A percentile compares a stretch with the other conserved stretches of the same genome.
Conservation (phyloP, 2,888 invertebrate genomes). For the Acleris laterana region DNA sequence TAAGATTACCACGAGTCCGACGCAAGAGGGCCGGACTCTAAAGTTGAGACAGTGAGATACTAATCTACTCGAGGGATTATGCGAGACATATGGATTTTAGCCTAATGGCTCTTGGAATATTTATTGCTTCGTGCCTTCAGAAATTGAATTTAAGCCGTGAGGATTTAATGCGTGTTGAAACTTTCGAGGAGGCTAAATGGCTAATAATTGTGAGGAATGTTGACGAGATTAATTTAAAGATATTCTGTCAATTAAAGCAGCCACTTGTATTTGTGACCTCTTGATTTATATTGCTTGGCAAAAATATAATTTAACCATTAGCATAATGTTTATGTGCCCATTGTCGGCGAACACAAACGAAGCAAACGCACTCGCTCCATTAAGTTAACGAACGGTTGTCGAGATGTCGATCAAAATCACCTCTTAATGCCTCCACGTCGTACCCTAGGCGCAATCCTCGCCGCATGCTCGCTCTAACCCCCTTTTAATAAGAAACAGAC, state of each 20-base stretch:
- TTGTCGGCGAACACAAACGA: slow-evolving; percentile 61
- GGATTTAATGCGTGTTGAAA: slow-evolving; percentile 1
- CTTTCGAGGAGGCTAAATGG: neutral
- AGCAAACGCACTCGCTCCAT: slow-evolving; percentile 71
- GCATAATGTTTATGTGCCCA: slow-evolving; percentile 51
- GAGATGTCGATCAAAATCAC: slow-evolving; percentile 81
- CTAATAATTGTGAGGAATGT: too few species aligned
- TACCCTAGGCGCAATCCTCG: slow-evolving; percentile 15
- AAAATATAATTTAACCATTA: slow-evolving; percentile 24
- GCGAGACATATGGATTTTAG: slow-evolving; percentile 74
- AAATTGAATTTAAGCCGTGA: slow-evolving; percentile 16
- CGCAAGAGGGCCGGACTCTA: slow-evolving; percentile 39
- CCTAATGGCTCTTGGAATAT: slow-evolving; percentile 72
- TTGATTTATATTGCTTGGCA: neutral
- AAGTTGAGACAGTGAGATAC: slow-evolving; percentile 58
- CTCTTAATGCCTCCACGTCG: slow-evolving; percentile 64
- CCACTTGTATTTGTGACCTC: neutral
- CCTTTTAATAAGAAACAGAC: slow-evolving; percentile 12
- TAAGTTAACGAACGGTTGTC: slow-evolving; percentile 83
- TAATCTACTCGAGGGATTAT: slow-evolving; percentile 72
- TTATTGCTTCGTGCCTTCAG: slow-evolving; percentile 61
- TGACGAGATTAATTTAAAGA: too few species aligned
- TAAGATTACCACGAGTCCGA: slow-evolving; percentile 18
- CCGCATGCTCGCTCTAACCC: slow-evolving; percentile 1
- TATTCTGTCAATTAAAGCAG: neutral